phyloP scores from a whole-genome alignment of 2,888 invertebrate genomes.

The Drosophila cognata region DNA sequence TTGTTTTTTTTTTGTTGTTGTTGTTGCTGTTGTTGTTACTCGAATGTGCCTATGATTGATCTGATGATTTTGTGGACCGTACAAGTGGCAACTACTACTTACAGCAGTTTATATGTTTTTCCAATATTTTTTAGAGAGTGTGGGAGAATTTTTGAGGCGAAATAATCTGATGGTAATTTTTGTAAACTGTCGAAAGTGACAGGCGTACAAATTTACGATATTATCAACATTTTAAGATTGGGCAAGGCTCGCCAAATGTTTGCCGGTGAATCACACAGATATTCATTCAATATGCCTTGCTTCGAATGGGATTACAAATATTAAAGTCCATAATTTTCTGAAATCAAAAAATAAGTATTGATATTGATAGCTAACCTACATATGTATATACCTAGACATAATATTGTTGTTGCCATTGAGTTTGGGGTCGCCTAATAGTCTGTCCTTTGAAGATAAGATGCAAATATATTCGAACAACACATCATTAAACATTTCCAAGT shows the following conservation, averaged over 20 bases:
- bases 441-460: conserved; percentile 22
- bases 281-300: neutral
- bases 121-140: conserved; percentile 61
- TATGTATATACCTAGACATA: neutral
- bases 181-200: conserved; percentile 72
- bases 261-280: neutral
- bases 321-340: neutral
- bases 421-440: neutral
- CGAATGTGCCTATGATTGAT: conserved; percentile 70
- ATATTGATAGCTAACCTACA: neutral
- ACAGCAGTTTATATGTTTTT: conserved; percentile 19
- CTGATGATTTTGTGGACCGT: conserved; percentile 72
- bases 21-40: conserved; percentile 16
- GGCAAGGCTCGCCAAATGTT: conserved; percentile 16
- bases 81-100: conserved; percentile 66
- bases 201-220: conserved; percentile 59
- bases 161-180: conserved; percentile 72
- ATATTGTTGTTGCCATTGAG: conserved; percentile 6
- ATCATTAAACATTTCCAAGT: conserved; percentile 35
- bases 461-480: conserved; percentile 1
- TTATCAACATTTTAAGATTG: conserved; percentile 25
- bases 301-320: no score
- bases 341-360: neutral
- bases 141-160: conserved; percentile 69
- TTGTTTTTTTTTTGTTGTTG: conserved; percentile 11